Evolutionary conservation across 2,888 invertebrate species (phyloP).

Genomic region (Ennomos fuscantarius): DNA sequence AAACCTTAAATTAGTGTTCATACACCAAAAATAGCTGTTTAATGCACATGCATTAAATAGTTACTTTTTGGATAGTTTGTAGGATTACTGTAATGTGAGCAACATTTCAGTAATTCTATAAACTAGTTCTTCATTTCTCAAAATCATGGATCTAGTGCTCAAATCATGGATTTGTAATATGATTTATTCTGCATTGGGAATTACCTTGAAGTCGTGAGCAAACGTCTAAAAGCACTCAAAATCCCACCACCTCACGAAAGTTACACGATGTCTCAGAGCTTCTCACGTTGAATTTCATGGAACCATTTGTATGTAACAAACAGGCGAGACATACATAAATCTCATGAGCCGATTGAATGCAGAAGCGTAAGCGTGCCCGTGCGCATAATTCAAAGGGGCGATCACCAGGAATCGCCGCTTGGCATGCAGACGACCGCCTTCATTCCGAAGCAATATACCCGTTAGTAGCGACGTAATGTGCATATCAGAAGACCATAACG

Average conservation of each 20-base stretch:
- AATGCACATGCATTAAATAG: too few species aligned
- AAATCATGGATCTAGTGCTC: too few species aligned
- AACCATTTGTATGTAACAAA: constrained; percentile 70
- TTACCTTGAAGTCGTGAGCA: too few species aligned
- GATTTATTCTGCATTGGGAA: too few species aligned
- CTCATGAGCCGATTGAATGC: constrained; percentile 73
- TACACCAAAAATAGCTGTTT: too few species aligned
- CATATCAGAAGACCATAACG: constrained; percentile 66
- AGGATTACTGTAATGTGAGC: too few species aligned
- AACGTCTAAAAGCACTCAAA: too few species aligned
- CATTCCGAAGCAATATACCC: constrained; percentile 80
- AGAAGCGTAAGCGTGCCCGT: constrained; percentile 75
- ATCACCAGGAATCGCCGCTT: constrained; percentile 80
- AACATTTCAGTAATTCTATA: too few species aligned
- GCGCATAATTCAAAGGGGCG: constrained; percentile 83
- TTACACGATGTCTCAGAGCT: constrained; percentile 39
- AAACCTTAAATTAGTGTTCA: too few species aligned
- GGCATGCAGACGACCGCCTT: constrained; percentile 78
- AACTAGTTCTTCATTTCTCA: too few species aligned
- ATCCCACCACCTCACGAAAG: constrained; percentile 15
- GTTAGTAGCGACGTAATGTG: constrained; percentile 77
- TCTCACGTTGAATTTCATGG: constrained; percentile 67
- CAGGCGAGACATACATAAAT: constrained; percentile 72
- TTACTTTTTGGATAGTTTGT: too few species aligned
- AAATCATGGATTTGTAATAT: too few species aligned